Conservation (phyloP, 2,113 vertebrate genomes). For the Chaetops frenatus region DNA sequence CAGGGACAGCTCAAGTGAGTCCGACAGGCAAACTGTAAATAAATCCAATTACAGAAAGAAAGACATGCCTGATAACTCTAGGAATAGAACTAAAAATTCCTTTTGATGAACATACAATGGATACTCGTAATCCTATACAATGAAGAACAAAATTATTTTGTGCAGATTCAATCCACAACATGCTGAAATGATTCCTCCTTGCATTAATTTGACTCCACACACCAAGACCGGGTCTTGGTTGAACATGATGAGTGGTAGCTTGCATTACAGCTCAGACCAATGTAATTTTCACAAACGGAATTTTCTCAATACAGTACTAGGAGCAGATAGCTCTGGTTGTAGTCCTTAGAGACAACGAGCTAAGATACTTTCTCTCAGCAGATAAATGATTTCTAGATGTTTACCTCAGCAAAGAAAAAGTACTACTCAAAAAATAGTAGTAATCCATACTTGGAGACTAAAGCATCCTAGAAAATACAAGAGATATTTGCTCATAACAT, state of each 20-base stretch:
- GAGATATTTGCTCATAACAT: background rate
- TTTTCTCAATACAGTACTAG: background rate
- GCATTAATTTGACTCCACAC: background rate
- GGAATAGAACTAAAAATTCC: background rate
- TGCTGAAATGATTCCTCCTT: background rate
- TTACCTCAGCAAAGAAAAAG: background rate
- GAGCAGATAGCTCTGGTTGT: background rate
- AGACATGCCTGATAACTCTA: background rate
- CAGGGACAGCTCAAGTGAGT: background rate
- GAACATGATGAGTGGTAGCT: background rate
- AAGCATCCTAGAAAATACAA: background rate
- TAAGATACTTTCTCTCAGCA: background rate
- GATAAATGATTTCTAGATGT: background rate
- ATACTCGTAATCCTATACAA: background rate
- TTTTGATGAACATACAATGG: background rate
- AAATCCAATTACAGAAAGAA: background rate
- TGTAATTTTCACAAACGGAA: background rate
- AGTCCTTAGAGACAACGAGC: background rate
- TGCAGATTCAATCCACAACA: background rate
- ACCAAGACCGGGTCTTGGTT: background rate
- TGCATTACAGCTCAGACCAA: background rate
- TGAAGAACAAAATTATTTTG: background rate
- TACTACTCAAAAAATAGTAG: background rate
- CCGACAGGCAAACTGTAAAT: background rate
- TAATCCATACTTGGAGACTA: background rate